phyloP scores from a whole-genome alignment of 2,888 invertebrate genomes.

The Liposcelis brunnea region DNA sequence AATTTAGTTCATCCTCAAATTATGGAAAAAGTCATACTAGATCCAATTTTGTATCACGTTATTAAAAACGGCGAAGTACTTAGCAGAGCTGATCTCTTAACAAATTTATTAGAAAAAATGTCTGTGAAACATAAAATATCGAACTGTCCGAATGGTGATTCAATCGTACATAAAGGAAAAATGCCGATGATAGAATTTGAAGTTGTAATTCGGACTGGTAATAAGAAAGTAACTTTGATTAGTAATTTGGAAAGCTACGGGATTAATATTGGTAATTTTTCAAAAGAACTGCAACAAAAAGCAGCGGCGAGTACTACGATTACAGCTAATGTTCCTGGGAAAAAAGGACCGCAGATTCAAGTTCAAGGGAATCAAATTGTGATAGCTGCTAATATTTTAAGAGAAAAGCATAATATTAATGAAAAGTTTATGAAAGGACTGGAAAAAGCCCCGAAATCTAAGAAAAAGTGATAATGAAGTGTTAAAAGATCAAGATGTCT shows the following conservation, averaged over 20 bases:
- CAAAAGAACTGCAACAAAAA: constrained; percentile 63
- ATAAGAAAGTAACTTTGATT: constrained; percentile 82
- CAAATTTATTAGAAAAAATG: background rate
- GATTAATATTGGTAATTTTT: constrained; percentile 59
- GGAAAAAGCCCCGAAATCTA: constrained; percentile 56
- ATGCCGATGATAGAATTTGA: constrained; percentile 62
- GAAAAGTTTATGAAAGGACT: constrained; percentile 57
- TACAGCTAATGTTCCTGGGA: constrained; percentile 45
- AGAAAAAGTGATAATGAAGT: constrained; percentile 30
- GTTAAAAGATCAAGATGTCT: no score
- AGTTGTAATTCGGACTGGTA: constrained; percentile 59
- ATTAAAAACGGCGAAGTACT: constrained; percentile 30
- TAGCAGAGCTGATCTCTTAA: constrained; percentile 34
- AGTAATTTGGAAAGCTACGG: constrained; percentile 80
- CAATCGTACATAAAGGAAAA: constrained; percentile 41
- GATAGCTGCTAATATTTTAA: constrained; percentile 34
- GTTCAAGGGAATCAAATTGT: constrained; percentile 82
- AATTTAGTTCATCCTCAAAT: constrained; percentile 26
- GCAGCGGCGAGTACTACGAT: constrained; percentile 78
- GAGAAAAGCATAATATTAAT: constrained; percentile 60
- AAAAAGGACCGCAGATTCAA: constrained; percentile 56
- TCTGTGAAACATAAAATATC: constrained; percentile 1
- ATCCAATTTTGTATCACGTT: constrained; percentile 32
- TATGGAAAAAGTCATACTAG: constrained; percentile 29
- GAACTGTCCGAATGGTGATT: constrained; percentile 5